Conservation (phyloP, 2,888 invertebrate genomes). For the Eupithecia dodoneata region DNA sequence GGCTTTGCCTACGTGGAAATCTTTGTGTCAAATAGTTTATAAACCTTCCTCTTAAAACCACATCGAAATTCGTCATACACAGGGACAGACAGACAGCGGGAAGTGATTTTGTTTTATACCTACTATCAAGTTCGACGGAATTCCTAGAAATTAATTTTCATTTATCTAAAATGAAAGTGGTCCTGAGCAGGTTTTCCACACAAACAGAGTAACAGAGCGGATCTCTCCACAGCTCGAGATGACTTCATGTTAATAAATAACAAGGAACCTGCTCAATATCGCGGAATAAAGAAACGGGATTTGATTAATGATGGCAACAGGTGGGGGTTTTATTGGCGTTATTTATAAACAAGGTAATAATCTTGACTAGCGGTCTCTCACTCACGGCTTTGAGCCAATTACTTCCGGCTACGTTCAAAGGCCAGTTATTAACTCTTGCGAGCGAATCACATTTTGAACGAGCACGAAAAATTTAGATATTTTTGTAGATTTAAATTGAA, state of each 20-base stretch:
- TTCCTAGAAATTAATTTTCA: background rate
- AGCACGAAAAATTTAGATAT: background rate
- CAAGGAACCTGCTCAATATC: conserved; percentile 4
- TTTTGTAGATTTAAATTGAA: background rate
- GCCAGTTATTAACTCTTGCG: background rate
- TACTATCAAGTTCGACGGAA: background rate
- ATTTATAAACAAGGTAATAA: background rate
- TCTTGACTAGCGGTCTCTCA: background rate
- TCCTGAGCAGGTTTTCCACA: background rate
- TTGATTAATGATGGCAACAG: conserved; percentile 28
- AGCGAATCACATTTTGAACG: background rate
- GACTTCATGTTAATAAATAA: conserved; percentile 1
- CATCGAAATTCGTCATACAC: no score
- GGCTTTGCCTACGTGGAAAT: no score
- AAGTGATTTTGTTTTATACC: no score
- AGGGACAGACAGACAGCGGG: no score
- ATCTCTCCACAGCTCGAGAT: background rate
- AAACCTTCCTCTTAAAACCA: no score
- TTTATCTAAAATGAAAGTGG: background rate
- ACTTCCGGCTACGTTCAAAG: background rate
- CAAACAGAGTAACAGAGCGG: background rate
- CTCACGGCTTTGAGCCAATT: background rate
- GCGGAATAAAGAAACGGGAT: background rate
- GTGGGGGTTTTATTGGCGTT: conserved; percentile 10
- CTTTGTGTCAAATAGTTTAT: no score